Evolutionary conservation across 2,888 invertebrate genomes (phyloP), one percentile per base, ranked within the genome.

Genomic region (Caenorhabditis angaria): DNA sequence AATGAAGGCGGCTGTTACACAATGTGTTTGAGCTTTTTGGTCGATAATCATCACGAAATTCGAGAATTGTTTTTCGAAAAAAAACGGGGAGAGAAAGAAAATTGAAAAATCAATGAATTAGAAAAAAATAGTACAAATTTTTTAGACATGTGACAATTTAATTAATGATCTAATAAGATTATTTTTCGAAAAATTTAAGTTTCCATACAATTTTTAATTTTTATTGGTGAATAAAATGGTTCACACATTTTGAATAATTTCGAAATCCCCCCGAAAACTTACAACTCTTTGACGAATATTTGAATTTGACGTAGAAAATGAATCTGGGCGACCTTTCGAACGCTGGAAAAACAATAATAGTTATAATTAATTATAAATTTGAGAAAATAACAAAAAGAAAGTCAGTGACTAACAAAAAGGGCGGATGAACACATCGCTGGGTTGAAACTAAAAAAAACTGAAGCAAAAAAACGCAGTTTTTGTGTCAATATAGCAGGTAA

Each of bases 371-470:
- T 70, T 65, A 61, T 65, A 65, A 70, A n/a, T n/a, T n/a, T n/a
- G n/a, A n/a, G n/a, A n/a, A n/a, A n/a, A n/a, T n/a, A 62, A 65
- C 61, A 65, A 50, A 47, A 61, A 62, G 61, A 64, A 18, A 51
- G 51, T 5, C 20, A 51, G n/a, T 18, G 25, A 51, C 22, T 8
- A 51, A 51, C 22, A 51, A 18, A 24, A 24, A 41, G 41, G 41
- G 41, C 41, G 41, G 41, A n/a, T n/a, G n/a, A n/a, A n/a, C n/a
- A n/a, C n/a, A n/a, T n/a, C n/a, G n/a, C n/a, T n/a, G n/a, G n/a
- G n/a, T n/a, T n/a, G n/a, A n/a, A n/a, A n/a, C n/a, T n/a, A 61
- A 62, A 58, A 64, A 69, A 51, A 56, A 53, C 35, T 6, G 35
- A 24, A 24, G 50, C 10, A 50, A 50, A 48, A 20, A 24, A 50